These are phyloP conservation scores for Laticauda laticaudata DNA, from an alignment of 2,113 vertebrate species.

Conservation along the genomic window DNA sequence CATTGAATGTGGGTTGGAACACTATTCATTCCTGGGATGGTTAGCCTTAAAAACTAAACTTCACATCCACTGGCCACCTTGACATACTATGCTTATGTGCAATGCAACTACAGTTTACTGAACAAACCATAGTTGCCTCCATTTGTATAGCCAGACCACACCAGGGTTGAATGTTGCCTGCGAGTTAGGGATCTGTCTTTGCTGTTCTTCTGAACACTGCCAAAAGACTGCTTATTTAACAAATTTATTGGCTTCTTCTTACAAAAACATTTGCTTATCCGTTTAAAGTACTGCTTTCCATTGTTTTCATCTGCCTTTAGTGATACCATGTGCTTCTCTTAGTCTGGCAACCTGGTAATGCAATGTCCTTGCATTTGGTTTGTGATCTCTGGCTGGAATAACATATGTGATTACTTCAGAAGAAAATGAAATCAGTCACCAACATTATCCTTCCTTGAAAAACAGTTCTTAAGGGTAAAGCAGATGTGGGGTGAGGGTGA, in stretches of 20 bases:
- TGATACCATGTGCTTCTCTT: not conserved
- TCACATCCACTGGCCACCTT: not conserved
- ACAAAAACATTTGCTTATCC: not conserved
- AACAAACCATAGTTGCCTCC: not conserved
- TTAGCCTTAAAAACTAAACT: not conserved
- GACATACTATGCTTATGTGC: not conserved
- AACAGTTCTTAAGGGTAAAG: not conserved
- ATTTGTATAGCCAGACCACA: not conserved
- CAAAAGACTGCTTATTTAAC: not conserved
- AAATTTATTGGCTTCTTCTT: not conserved
- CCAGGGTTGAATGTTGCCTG: not conserved
- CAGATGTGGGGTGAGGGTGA: not conserved
- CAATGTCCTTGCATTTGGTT: not conserved
- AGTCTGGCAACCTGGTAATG: not conserved
- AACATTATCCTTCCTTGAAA: not conserved
- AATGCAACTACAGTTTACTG: not conserved
- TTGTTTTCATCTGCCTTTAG: not conserved
- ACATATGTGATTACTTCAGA: not conserved
- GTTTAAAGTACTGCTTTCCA: not conserved
- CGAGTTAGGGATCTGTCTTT: not conserved
- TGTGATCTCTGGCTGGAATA: not conserved
- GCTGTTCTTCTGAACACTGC: too few species aligned
- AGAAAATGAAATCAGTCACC: not conserved
- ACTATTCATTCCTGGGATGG: not conserved
- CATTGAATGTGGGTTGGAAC: not conserved